Evolutionary conservation across 2,113 vertebrate genomes (phyloP).

Genomic region (Micronycteris hirsuta): DNA sequence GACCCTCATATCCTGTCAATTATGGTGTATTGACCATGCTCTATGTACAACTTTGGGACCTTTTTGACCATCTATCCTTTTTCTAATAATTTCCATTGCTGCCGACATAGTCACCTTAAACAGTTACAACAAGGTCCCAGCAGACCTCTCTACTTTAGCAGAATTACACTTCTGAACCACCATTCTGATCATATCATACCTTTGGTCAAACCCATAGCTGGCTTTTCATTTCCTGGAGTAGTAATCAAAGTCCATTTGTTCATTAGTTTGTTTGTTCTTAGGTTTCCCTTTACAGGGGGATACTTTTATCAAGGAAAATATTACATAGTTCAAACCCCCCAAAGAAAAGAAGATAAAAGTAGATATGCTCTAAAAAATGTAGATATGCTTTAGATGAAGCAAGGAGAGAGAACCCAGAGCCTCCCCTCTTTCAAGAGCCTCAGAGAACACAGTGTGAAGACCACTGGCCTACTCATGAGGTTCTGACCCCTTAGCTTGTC

Average conservation of each 20-base stretch:
- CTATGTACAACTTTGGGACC: background rate
- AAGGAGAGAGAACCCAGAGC: background rate
- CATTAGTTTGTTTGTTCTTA: background rate
- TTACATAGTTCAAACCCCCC: background rate
- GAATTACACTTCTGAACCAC: background rate
- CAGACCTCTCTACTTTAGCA: background rate
- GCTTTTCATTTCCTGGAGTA: background rate
- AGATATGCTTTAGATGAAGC: background rate
- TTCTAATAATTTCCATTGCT: background rate
- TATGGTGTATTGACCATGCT: background rate
- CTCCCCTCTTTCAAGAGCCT: background rate
- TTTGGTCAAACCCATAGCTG: background rate
- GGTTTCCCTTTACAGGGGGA: background rate
- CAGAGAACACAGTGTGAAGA: background rate
- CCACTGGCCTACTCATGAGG: background rate
- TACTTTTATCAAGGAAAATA: background rate
- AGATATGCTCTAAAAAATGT: background rate
- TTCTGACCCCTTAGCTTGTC: background rate
- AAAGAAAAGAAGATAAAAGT: background rate
- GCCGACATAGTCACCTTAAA: background rate
- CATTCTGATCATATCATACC: background rate
- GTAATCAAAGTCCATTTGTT: background rate
- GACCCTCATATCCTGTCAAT: background rate
- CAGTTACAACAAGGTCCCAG: background rate
- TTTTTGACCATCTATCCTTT: background rate